These are phyloP conservation scores for Brachymystax lenok DNA, from an alignment of 2,797 vertebrate genomes.

Conservation along the genomic window DNA sequence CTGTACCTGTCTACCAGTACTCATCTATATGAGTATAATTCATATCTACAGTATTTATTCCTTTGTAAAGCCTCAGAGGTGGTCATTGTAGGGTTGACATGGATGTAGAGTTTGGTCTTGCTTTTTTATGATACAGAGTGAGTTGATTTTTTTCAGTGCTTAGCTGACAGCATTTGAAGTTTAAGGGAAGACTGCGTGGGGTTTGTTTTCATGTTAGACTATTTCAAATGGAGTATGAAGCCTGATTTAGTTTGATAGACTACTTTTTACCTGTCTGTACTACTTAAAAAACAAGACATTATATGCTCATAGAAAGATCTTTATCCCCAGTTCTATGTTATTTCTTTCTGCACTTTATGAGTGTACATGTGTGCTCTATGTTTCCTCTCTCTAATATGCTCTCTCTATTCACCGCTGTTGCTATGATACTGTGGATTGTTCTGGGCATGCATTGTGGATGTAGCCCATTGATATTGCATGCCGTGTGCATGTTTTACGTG, in stretches of 20 bases:
- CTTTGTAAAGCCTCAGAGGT: neutral
- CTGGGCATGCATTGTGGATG: neutral
- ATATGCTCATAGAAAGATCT: neutral
- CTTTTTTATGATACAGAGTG: neutral
- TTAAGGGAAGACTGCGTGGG: neutral
- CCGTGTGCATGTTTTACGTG: constrained; percentile 9
- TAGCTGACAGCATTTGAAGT: neutral
- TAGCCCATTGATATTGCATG: neutral
- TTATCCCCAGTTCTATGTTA: neutral
- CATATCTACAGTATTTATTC: neutral
- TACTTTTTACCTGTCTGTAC: neutral
- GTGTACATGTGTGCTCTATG: neutral
- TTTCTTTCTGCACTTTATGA: neutral
- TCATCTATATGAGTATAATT: neutral
- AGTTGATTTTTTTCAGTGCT: neutral
- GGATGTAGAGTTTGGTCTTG: neutral
- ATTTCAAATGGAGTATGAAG: neutral
- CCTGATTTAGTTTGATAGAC: neutral
- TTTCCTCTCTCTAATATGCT: neutral
- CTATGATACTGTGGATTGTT: constrained; percentile 1
- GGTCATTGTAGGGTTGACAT: neutral
- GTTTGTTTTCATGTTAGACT: neutral
- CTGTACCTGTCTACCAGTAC: neutral
- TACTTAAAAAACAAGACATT: neutral
- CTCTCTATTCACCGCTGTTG: neutral